Percentiles rank a stretch among this genome's conserved stretches.
These are phyloP conservation scores for Fukomys damarensis DNA, from an alignment of 2,113 vertebrate genomes.

Conservation along the genomic window DNA sequence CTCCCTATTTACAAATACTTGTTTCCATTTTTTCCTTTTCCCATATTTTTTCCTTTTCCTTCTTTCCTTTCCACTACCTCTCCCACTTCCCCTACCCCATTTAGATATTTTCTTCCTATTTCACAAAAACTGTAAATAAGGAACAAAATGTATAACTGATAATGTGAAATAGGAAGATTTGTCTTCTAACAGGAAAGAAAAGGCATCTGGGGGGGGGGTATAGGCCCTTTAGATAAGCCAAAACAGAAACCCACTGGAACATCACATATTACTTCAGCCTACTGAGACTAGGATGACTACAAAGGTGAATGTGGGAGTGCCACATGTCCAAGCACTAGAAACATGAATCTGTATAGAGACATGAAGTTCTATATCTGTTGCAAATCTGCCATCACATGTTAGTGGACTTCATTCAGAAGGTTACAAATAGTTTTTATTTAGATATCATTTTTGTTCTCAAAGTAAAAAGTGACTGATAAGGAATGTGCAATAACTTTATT, in stretches of 20 bases:
- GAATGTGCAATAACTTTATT: background rate
- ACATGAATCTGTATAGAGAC: fast-evolving
- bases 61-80: too few relatives aligned
- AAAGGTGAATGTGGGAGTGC: background rate
- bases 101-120: too few relatives aligned
- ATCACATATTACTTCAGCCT: background rate
- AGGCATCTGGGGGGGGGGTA: background rate
- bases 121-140: too few relatives aligned
- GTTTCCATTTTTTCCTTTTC: too few relatives aligned
- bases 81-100: too few relatives aligned
- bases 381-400: background rate
- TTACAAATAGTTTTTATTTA: background rate
- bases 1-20: too few relatives aligned
- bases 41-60: too few relatives aligned
- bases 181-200: background rate
- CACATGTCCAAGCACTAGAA: background rate
- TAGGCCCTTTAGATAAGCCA: background rate
- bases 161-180: too few relatives aligned
- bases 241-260: background rate
- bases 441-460: background rate
- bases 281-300: background rate
- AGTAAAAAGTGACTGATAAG: background rate
- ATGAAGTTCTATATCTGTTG: too few relatives aligned
- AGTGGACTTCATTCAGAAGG: background rate
- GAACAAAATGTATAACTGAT: too few relatives aligned